Evolutionary conservation across 1,140 invertebrate genomes (phyloP).

Genomic region (Halyomorpha halys): DNA sequence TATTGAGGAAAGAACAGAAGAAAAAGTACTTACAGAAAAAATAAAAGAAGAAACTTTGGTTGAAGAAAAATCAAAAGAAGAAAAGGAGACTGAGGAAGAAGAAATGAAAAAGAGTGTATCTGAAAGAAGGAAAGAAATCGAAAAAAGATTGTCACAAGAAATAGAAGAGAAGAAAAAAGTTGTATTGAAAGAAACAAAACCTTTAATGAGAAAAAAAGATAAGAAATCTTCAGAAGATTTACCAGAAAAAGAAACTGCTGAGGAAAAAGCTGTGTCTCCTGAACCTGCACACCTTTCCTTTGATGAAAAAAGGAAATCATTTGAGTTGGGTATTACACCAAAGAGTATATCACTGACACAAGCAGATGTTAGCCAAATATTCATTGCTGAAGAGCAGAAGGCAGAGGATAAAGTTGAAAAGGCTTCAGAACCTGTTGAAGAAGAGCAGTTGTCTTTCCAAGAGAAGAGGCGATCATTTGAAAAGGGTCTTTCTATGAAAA

Average conservation of each 20-base stretch:
- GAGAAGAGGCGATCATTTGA: conserved; percentile 38
- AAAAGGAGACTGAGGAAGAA: conserved; percentile 33
- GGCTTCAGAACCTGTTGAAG: conserved; percentile 36
- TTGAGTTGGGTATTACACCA: conserved; percentile 29
- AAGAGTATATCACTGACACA: conserved; percentile 1
- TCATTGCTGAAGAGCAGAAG: conserved; percentile 5
- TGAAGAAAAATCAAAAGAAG: conserved; percentile 46
- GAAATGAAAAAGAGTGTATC: conserved; percentile 49
- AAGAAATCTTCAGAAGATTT: conserved; percentile 56
- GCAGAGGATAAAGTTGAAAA: conserved; percentile 19
- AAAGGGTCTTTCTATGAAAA: conserved; percentile 41
- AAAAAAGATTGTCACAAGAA: conserved; percentile 51
- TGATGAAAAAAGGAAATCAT: conserved; percentile 32
- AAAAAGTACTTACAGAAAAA: neutral
- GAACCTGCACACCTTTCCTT: conserved; percentile 30
- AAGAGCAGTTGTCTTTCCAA: conserved; percentile 37
- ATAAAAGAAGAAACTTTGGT: conserved; percentile 46
- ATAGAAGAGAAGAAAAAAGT: conserved; percentile 40
- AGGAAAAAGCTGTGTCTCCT: conserved; percentile 29
- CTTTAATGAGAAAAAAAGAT: conserved; percentile 34
- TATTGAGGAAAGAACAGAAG: neutral
- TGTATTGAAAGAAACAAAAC: conserved; percentile 19
- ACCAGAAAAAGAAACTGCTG: conserved; percentile 41
- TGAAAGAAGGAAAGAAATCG: conserved; percentile 56
- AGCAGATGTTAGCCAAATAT: neutral